Conservation (phyloP, 2,888 invertebrate species). For the Platycheirus rosarum region DNA sequence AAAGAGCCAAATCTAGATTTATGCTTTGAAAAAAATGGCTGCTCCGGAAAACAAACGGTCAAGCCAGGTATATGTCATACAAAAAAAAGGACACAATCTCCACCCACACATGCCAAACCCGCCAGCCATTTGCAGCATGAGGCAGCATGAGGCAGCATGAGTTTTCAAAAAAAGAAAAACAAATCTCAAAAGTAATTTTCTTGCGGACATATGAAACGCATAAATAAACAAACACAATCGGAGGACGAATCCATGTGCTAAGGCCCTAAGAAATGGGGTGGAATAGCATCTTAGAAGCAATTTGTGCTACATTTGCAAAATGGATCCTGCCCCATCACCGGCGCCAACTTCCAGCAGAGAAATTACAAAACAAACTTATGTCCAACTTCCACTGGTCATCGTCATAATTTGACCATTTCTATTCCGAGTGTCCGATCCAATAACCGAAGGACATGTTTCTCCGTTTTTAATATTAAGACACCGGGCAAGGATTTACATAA, state of each 20-base stretch:
- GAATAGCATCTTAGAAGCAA: slow-evolving; percentile 74
- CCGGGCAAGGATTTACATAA: slow-evolving; percentile 74
- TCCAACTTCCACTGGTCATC: slow-evolving; percentile 72
- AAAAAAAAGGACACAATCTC: slow-evolving; percentile 57
- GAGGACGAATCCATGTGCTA: slow-evolving; percentile 51
- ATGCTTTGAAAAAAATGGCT: slow-evolving; percentile 51
- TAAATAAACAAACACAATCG: slow-evolving; percentile 73
- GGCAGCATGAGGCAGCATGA: slow-evolving; percentile 38
- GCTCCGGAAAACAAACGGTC: slow-evolving; percentile 49
- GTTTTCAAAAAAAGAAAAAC: slow-evolving; percentile 43
- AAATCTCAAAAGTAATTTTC: slow-evolving; percentile 72
- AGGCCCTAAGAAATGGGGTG: slow-evolving; percentile 74
- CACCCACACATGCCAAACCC: neutral
- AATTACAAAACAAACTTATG: slow-evolving; percentile 64
- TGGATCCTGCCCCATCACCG: slow-evolving; percentile 42
- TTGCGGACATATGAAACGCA: slow-evolving; percentile 74
- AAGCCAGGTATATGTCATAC: slow-evolving; percentile 72
- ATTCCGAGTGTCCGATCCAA: slow-evolving; percentile 77
- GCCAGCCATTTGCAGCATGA: too few species aligned
- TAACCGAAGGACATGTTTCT: slow-evolving; percentile 76
- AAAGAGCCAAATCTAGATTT: slow-evolving; percentile 54
- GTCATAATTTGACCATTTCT: slow-evolving; percentile 78
- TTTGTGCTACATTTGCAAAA: slow-evolving; percentile 75
- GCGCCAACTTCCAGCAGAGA: slow-evolving; percentile 10
- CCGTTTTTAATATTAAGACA: slow-evolving; percentile 74